phyloP scores from a whole-genome alignment of 2,888 invertebrate species.

The Asteroscopus sphinx region DNA sequence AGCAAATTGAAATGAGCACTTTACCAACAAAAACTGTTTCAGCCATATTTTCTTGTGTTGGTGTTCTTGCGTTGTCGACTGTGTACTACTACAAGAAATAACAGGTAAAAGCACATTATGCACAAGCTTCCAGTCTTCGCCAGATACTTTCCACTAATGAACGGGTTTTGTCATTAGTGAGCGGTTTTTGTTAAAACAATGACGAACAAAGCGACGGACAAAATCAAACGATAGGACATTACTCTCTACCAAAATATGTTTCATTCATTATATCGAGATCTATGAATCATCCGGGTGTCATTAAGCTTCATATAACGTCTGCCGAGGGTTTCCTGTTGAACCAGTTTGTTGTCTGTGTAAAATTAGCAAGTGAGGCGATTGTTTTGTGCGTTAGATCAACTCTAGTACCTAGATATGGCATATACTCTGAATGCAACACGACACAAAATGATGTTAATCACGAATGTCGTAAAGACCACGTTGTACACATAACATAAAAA shows the following conservation, averaged over 20 bases:
- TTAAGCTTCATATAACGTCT: constrained; percentile 50
- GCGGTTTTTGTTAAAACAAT: constrained; percentile 63
- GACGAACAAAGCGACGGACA: constrained; percentile 57
- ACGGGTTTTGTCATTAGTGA: constrained; percentile 68
- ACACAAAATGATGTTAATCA: constrained; percentile 37
- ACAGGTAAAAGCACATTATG: constrained; percentile 74
- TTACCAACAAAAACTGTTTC: constrained; percentile 82
- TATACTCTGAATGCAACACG: constrained; percentile 14
- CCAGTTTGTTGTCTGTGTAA: constrained; percentile 41
- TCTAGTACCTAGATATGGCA: constrained; percentile 13
- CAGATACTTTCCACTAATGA: constrained; percentile 81
- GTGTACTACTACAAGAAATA: constrained; percentile 74
- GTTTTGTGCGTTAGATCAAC: constrained; percentile 20
- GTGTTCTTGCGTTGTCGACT: constrained; percentile 74
- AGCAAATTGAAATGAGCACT: constrained; percentile 56
- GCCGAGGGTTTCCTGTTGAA: constrained; percentile 51
- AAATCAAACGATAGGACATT: constrained; percentile 69
- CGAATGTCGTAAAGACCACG: constrained; percentile 12
- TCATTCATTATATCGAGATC: constrained; percentile 67
- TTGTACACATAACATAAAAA: constrained; percentile 16
- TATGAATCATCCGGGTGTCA: constrained; percentile 67
- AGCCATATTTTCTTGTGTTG: constrained; percentile 75
- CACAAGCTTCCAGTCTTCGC: constrained; percentile 73
- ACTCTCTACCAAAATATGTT: constrained; percentile 70
- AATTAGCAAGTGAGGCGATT: constrained; percentile 40